Base-by-base conservation (phyloP, 2,113 vertebrate species). In the Coracopsis vasa region DNA sequence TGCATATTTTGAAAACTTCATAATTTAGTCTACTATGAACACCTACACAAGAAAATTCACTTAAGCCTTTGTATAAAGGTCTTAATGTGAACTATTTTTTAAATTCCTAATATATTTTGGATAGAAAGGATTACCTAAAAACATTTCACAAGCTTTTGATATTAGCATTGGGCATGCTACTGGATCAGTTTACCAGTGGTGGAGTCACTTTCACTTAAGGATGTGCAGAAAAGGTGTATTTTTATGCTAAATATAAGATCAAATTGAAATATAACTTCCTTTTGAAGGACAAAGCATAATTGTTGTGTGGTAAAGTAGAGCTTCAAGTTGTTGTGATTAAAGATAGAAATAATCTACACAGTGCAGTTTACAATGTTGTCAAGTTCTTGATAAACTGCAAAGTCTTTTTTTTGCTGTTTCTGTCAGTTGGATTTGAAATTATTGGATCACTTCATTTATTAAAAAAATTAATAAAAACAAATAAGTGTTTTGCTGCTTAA, bases 61-160 rank as follows among this genome's bases (percentile, higher is more conserved):
- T 95, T 94, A 77, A 97, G 92, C 96, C 96, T 98, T 98, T 98
- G 91, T 97, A 94, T 86, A 80, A 83, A 94, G 81, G 85, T 96
- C 97, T 87, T 95, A 97, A 97, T 97, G 86, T 97, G 94, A 98
- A 96, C 67, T 86, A 28, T 41, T 97, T 97, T 97, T 97, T 72
- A 94, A 94, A 97, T 96, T 96, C 94, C 64, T 97, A 7, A 16
- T 96, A 39, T 92, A 94, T 96, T 97, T 95, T 96, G 24, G 48
- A 95, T 94, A 97, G 95, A 96, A 97, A 97, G 97, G 96, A 97
- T 97, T 97, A 94, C 96, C 97, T 98, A 97, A 98, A 98, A 97
- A 96, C 97, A 97, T 97, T 98, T 97, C 97, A 97, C 62, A 92
- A 87, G 94, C 84, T 94, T 91, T 95, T 93, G 80, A 90, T 91